Base-by-base conservation (phyloP, 2,888 invertebrate genomes). In the Arrhopalites spinosus region DNA sequence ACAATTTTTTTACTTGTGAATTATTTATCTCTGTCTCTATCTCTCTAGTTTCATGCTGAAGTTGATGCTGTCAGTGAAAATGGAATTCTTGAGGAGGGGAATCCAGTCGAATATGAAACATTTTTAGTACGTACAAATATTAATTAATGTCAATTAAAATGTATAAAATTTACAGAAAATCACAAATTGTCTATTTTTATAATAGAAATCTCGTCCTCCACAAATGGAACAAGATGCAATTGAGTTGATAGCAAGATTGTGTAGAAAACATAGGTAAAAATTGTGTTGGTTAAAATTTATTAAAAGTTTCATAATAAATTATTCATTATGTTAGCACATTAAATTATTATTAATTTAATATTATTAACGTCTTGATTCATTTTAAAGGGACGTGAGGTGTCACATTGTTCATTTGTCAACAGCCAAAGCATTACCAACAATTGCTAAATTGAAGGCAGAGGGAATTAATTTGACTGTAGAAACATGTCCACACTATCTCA, bases 401-500 rank as follows among this genome's bases (percentile, higher is more conserved):
- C 92, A 92, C 84, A 88, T 90, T 50, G 90, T 92, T 0, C 92
- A 92, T 84, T 87, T 92, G 11, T 91, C 92, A 64, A 86, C 91
- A 0, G 88, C 89, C 0, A 87, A 87, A 11, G 89, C 89, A 0
- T 85, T 92, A 29, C 88, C 89, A 0, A 80, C 90, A n/a, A 85
- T 92, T 67, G 85, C 86, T 50, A 84, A 87, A 68, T 88, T 89
- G 1, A 88, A 89, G 71, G 82, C 82, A 23, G 87, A 87, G 83
- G 88, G 89, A 3, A 87, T 87, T 0, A 88, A 88, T 0, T 86
- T 92, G 76, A 90, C 91, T 0, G 90, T 89, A 0, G 92, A 92
- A 85, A 92, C 92, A 0, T 92, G 92, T 84, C 90, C 91, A 81
- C 92, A 92, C 84, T 92, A 92, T 84, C 86, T 92, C 30, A 87